Percentiles rank a stretch among this genome's conserved stretches.
Conservation (phyloP, 2,888 invertebrate genomes). For the Agrochola lota region DNA sequence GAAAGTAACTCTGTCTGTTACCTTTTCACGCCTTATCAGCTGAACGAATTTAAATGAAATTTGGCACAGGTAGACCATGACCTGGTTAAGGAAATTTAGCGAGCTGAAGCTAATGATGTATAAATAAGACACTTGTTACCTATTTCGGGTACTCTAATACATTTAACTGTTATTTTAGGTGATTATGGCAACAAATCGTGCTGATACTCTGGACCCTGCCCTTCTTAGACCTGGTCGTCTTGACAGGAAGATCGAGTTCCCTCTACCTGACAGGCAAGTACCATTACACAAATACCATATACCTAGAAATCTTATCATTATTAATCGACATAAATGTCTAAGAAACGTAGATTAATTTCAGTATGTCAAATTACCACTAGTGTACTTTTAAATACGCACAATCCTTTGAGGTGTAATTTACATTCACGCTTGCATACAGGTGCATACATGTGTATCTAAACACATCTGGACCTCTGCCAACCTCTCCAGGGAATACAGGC, state of each 20-base stretch:
- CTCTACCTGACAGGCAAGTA: constrained; percentile 95
- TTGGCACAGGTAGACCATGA: not conserved
- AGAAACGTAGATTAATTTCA: not conserved
- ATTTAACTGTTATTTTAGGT: constrained; percentile 75
- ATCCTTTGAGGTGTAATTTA: not conserved
- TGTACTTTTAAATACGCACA: too few relatives aligned
- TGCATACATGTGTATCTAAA: not conserved
- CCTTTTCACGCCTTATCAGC: not conserved
- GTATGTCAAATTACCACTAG: not conserved
- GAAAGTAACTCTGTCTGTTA: not conserved
- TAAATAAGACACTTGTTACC: not conserved
- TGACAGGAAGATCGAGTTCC: constrained; percentile 99
- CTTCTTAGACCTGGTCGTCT: constrained; percentile 98
- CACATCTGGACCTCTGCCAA: not conserved
- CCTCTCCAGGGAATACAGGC: not conserved
- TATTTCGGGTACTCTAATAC: not conserved
- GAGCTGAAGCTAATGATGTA: not conserved
- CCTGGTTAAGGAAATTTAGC: too few relatives aligned
- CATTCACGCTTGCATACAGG: not conserved
- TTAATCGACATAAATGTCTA: not conserved
- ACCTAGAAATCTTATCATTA: not conserved
- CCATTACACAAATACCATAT: not conserved
- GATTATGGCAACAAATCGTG: constrained; percentile 99
- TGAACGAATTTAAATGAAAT: not conserved
- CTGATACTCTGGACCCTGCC: constrained; percentile 99